Conservation (phyloP, 2,797 vertebrate genomes). For the Anniella stebbinsi region DNA sequence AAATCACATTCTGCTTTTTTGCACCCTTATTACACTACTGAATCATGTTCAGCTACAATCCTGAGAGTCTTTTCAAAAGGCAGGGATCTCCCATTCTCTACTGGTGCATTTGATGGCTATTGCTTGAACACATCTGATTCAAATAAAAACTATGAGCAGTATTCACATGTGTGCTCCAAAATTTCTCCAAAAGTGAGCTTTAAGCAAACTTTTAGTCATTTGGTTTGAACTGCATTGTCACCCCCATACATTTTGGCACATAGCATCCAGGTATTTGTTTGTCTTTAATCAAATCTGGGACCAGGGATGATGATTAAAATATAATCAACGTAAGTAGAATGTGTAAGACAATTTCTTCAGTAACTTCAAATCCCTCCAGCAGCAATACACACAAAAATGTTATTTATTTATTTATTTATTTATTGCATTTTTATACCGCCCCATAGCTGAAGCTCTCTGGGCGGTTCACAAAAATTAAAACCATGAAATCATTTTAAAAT, state of each 20-base stretch:
- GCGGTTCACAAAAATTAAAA: no score
- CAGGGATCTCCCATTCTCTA: background rate
- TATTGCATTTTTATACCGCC: no score
- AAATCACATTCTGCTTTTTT: background rate
- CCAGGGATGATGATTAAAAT: conserved; percentile 1
- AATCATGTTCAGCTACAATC: background rate
- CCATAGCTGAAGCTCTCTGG: no score
- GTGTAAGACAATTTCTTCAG: conserved; percentile 34
- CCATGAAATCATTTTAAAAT: no score
- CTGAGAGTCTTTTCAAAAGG: background rate
- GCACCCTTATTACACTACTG: background rate
- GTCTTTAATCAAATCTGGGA: background rate
- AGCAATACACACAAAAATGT: background rate
- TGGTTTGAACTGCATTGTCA: background rate
- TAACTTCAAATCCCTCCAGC: conserved; percentile 8
- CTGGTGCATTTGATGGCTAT: background rate
- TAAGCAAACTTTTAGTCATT: background rate
- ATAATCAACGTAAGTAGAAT: conserved; percentile 7
- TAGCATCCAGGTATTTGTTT: conserved; percentile 16
- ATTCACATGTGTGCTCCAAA: background rate
- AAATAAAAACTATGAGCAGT: background rate
- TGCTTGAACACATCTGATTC: background rate
- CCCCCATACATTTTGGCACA: background rate
- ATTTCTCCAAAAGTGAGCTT: background rate
- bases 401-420: no score